Evolutionary conservation across 2,888 invertebrate genomes (phyloP), one percentile per base, ranked within the genome.

Genomic region (Pocota personata): DNA sequence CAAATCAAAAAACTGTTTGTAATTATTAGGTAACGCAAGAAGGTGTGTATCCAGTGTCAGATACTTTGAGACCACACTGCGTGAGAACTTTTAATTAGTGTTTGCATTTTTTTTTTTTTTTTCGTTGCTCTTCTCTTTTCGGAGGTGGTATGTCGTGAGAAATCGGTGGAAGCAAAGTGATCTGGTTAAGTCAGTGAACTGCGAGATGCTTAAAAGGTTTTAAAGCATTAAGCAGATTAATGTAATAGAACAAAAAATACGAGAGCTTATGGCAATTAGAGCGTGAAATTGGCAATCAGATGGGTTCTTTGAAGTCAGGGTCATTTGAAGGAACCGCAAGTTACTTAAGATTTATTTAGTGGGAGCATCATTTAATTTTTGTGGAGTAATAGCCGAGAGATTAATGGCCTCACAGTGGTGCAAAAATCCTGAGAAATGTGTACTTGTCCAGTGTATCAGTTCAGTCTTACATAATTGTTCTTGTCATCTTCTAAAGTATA

Each of bases 1-100:
- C 67, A 73, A 64, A 78, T 64, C 60, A 78, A 62, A 82, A 55
- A 72, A 83, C 83, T 8, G 73, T 84, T 84, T 66, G 57, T 84
- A 84, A 84, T 84, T 84, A 75, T 80, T 84, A 76, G 84, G 80
- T 84, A 80, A 84, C 80, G 64, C 80, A 57, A 55, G 78, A 46
- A 67, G 77, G 73, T 62, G 83, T 72, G 78, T 50, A 46, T 43
- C 52, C 32, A 43, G 64, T 55, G 78, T 71, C 57, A 72, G 64
- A 19, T 35, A 8, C 35, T 21, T 64, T 14, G 32, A 77, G 84
- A 73, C 64, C 84, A 84, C 75, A 75, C 69, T 46, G 75, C 75
- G 84, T 84, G 84, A 76, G 84, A 84, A 79, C 75, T 80, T 80
- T 80, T 84, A 84, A 84, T 84, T 84, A 84, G 62, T 78, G 71